phyloP scores from a whole-genome alignment of 2,888 invertebrate genomes.

The Sphaerophoria taeniata region DNA sequence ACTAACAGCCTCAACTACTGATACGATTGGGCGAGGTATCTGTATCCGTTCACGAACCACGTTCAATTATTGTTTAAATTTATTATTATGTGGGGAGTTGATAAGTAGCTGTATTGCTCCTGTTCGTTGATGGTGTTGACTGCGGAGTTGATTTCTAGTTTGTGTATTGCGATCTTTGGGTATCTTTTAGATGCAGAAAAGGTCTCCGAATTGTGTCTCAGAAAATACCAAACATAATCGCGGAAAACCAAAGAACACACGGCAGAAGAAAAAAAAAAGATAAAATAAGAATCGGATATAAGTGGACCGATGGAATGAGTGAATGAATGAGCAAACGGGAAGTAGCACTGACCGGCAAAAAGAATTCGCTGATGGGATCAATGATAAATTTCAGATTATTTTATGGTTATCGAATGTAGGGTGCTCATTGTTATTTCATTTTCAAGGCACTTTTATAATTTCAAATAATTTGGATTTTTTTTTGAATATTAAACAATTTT shows the following conservation, averaged over 20 bases:
- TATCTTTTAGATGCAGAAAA: slow-evolving; percentile 41
- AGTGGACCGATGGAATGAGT: slow-evolving; percentile 11
- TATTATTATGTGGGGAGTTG: slow-evolving; percentile 49
- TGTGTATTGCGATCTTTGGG: slow-evolving; percentile 38
- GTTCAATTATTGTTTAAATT: slow-evolving; percentile 66
- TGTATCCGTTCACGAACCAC: slow-evolving; percentile 58
- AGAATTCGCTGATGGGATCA: slow-evolving; percentile 21
- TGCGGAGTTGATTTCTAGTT: slow-evolving; percentile 12
- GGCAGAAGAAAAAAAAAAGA: slow-evolving; percentile 33
- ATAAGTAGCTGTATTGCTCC: slow-evolving; percentile 50
- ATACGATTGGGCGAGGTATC: slow-evolving; percentile 49
- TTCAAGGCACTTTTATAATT: slow-evolving; percentile 54
- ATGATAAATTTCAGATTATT: slow-evolving; percentile 53
- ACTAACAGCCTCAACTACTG: slow-evolving; percentile 45
- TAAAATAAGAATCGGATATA: slow-evolving; percentile 26
- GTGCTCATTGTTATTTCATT: slow-evolving; percentile 40
- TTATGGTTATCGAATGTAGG: slow-evolving; percentile 13
- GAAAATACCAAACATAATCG: slow-evolving; percentile 48
- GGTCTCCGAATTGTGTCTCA: slow-evolving; percentile 48
- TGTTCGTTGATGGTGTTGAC: slow-evolving; percentile 46
- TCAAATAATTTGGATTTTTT: slow-evolving; percentile 9
- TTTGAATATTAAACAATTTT: slow-evolving; percentile 21
- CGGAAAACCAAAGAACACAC: slow-evolving; percentile 36
- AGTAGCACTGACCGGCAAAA: slow-evolving; percentile 1
- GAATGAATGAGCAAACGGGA: slow-evolving; percentile 30